Conservation (phyloP, 2,797 vertebrate species). For the Cossypha caffra region DNA sequence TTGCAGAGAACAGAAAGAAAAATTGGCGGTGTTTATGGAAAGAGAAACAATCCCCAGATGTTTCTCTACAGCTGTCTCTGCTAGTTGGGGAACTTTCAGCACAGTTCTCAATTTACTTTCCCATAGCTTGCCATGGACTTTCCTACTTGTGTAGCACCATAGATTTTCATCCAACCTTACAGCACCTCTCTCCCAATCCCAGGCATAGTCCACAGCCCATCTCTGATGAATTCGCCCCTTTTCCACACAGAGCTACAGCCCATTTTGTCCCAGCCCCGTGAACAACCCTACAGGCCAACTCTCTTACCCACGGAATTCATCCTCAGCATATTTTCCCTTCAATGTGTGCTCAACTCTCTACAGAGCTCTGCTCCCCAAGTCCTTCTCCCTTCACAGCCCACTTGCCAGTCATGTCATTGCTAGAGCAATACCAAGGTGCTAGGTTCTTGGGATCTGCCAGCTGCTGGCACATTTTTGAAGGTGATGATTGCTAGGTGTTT, state of each 20-base stretch:
- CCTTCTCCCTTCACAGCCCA: background rate
- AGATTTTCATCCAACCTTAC: background rate
- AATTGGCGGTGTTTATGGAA: background rate
- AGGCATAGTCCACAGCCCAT: background rate
- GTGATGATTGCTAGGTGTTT: background rate
- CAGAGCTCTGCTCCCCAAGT: background rate
- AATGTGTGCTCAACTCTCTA: accelerated
- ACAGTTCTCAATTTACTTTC: background rate
- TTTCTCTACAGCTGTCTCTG: background rate
- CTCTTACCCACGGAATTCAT: background rate
- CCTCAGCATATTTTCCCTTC: background rate
- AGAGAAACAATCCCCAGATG: background rate
- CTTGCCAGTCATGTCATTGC: background rate
- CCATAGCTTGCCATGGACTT: background rate
- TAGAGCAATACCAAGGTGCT: background rate
- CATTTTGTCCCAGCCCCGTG: background rate
- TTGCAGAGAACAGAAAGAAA: background rate
- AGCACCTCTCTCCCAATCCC: background rate
- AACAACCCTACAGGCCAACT: background rate
- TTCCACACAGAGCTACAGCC: background rate
- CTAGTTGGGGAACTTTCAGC: background rate
- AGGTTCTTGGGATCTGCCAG: background rate
- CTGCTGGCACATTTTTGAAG: background rate
- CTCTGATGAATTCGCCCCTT: background rate
- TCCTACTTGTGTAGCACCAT: background rate